phyloP scores from a whole-genome alignment of 1,140 invertebrate genomes.

The Polyergus mexicanus region DNA sequence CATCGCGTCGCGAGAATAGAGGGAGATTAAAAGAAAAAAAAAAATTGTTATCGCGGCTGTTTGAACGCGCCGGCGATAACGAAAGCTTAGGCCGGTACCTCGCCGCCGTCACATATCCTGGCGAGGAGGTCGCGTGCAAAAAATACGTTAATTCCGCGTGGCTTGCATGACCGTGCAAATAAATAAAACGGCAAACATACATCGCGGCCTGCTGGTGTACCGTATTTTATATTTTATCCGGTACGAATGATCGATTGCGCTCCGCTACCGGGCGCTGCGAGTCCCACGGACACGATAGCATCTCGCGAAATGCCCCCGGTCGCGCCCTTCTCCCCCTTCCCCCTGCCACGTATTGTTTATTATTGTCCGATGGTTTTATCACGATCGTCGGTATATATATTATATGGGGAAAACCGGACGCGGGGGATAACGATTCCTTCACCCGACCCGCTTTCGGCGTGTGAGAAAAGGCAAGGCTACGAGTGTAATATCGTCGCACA shows the following conservation, averaged over 20 bases:
- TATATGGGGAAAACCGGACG: slow-evolving; percentile 16
- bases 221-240: slow-evolving; percentile 84
- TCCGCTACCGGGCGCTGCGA: slow-evolving; percentile 74
- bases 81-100: slow-evolving; percentile 68
- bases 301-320: slow-evolving; percentile 81
- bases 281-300: slow-evolving; percentile 75
- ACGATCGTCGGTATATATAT: slow-evolving; percentile 70
- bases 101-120: slow-evolving; percentile 67
- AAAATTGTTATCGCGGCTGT: slow-evolving; percentile 44
- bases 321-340: not conserved
- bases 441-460: slow-evolving; percentile 23
- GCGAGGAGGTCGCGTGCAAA: slow-evolving; percentile 81
- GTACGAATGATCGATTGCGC: slow-evolving; percentile 85
- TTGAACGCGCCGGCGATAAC: slow-evolving; percentile 63
- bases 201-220: slow-evolving; percentile 38
- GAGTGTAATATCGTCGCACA: not conserved
- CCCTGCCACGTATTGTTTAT: slow-evolving; percentile 86
- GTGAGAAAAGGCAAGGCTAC: not conserved
- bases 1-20: not conserved
- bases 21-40: not conserved
- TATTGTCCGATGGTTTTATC: slow-evolving; percentile 85
- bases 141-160: slow-evolving; percentile 84
- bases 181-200: slow-evolving; percentile 82
- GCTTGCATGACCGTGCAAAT: slow-evolving; percentile 85
- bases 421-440: slow-evolving; percentile 53